A percentile compares a stretch with the other conserved stretches of the same genome.
phyloP scores from a whole-genome alignment of 1,140 invertebrate genomes.

The Stegodyphus mimosarum region DNA sequence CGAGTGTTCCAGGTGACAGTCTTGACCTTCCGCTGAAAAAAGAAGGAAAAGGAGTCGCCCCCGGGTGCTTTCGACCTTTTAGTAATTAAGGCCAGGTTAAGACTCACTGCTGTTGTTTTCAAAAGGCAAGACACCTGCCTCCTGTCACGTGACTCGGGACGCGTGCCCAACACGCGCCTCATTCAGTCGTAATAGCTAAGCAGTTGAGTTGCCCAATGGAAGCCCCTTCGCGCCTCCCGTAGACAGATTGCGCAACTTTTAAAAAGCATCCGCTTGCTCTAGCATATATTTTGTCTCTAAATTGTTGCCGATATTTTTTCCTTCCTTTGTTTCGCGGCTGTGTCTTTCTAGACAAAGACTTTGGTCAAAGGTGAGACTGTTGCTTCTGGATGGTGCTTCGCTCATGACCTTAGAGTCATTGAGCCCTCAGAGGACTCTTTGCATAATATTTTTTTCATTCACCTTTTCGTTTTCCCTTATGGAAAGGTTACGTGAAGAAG shows the following conservation, averaged over 20 bases:
- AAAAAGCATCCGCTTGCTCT: background rate
- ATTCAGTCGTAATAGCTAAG: background rate
- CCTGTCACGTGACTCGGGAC: slow-evolving; percentile 22
- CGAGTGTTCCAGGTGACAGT: slow-evolving; percentile 46
- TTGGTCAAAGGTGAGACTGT: too few relatives aligned
- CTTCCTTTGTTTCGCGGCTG: too few relatives aligned
- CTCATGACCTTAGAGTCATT: too few relatives aligned
- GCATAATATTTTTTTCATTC: too few relatives aligned
- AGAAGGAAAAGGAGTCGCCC: background rate
- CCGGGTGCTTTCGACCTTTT: background rate
- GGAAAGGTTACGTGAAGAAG: too few relatives aligned
- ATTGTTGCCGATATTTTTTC: too few relatives aligned
- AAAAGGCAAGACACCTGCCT: slow-evolving; percentile 30
- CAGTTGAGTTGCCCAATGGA: background rate
- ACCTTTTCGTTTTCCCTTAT: too few relatives aligned
- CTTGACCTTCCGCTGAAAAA: slow-evolving; percentile 13
- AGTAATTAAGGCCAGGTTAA: slow-evolving; percentile 30
- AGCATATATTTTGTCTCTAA: too few relatives aligned
- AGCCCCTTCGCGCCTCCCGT: too few relatives aligned
- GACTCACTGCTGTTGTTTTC: background rate
- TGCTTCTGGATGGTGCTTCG: too few relatives aligned
- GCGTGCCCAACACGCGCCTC: slow-evolving; percentile 54
- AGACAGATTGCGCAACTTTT: slow-evolving; percentile 10
- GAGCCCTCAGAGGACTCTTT: too few relatives aligned
- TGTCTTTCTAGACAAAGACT: too few relatives aligned